These are phyloP conservation scores for Chionis minor DNA, from an alignment of 2,113 vertebrate genomes.

Conservation along the genomic window DNA sequence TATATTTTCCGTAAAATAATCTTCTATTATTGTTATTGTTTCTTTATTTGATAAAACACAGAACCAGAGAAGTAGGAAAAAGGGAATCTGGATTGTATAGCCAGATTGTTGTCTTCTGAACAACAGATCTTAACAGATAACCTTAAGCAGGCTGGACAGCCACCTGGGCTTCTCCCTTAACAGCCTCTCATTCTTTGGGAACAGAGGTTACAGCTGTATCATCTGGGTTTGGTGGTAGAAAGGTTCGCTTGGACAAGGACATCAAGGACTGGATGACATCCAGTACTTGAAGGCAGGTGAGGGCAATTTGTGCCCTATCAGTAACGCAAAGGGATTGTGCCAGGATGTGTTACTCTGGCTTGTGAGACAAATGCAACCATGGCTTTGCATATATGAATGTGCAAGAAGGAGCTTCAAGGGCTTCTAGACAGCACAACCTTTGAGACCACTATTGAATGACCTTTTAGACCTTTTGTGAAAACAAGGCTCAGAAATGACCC, in stretches of 20 bases:
- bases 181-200: background rate
- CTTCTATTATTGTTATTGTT: background rate
- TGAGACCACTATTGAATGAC: background rate
- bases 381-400: background rate
- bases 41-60: background rate
- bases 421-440: background rate
- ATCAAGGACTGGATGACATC: background rate
- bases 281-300: background rate
- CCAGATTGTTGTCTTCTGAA: background rate
- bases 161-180: background rate
- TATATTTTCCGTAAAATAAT: background rate
- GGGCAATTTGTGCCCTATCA: background rate
- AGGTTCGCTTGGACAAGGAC: background rate
- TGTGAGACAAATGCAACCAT: background rate
- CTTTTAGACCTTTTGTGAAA: background rate
- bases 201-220: background rate
- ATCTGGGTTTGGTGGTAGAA: background rate
- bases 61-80: background rate
- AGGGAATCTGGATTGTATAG: background rate
- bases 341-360: background rate
- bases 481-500: background rate
- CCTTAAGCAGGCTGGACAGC: background rate
- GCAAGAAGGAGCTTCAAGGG: background rate
- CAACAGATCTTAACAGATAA: background rate
- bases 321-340: background rate